Conservation (phyloP, 2,797 vertebrate species). For the Triplophysa yarkandensis region DNA sequence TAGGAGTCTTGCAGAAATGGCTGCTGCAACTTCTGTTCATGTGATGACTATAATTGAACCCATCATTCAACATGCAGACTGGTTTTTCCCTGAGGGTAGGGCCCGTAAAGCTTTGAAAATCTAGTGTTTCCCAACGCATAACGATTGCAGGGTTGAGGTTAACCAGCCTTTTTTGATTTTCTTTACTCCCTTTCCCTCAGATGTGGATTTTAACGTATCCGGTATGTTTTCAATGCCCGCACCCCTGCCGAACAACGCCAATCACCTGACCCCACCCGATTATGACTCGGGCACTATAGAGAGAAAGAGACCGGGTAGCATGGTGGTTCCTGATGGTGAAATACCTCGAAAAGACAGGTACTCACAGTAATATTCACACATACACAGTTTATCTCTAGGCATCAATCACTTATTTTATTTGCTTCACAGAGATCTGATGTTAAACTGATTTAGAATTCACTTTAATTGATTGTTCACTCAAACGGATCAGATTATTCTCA, state of each 20-base stretch:
- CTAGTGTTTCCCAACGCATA: background rate
- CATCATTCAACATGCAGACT: constrained; percentile 87
- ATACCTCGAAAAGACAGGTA: constrained; percentile 89
- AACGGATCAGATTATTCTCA: constrained; percentile 1
- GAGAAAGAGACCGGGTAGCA: constrained; percentile 90
- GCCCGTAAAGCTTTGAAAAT: background rate
- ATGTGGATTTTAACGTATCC: constrained; percentile 96
- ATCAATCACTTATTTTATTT: constrained; percentile 18
- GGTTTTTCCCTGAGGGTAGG: constrained; percentile 89
- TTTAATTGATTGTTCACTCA: constrained; percentile 11
- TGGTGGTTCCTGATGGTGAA: constrained; percentile 88
- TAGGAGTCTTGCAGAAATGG: constrained; percentile 87
- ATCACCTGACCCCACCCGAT: constrained; percentile 73
- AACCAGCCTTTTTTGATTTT: constrained; percentile 4
- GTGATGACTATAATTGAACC: constrained; percentile 88
- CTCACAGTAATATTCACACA: constrained; percentile 2
- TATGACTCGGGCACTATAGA: constrained; percentile 85
- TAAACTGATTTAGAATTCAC: constrained; percentile 14
- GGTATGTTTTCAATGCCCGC: constrained; percentile 88
- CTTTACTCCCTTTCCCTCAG: constrained; percentile 67
- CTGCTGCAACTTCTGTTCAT: constrained; percentile 87
- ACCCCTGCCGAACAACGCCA: constrained; percentile 84
- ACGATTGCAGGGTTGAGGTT: background rate
- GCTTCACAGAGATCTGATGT: constrained; percentile 10
- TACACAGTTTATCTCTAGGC: background rate